A percentile compares a stretch with the other conserved stretches of the same genome.
Conservation (phyloP, 2,888 invertebrate species). For the Stenchaetothrips biformis region DNA sequence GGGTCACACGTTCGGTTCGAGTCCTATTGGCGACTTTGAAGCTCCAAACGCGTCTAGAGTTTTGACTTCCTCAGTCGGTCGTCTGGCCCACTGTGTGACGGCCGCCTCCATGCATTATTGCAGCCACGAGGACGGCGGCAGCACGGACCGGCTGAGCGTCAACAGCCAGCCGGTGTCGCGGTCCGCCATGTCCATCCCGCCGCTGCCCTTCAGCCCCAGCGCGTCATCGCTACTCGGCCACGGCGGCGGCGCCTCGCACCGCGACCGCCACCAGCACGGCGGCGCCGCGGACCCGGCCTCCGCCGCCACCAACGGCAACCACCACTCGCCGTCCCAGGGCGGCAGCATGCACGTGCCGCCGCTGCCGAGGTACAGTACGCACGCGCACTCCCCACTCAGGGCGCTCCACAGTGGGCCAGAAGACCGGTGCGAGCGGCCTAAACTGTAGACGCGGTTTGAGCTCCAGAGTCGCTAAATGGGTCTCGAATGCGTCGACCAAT, state of each 20-base stretch:
- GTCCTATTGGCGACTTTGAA: too few relatives aligned
- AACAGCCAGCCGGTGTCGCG: conserved; percentile 14
- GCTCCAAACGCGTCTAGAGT: too few relatives aligned
- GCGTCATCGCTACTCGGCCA: not conserved
- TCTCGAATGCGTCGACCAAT: too few relatives aligned
- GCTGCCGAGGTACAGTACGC: not conserved
- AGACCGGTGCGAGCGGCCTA: too few relatives aligned
- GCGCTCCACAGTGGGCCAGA: too few relatives aligned
- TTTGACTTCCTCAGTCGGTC: too few relatives aligned
- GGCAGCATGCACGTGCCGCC: not conserved
- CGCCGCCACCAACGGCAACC: not conserved
- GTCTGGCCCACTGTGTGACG: too few relatives aligned
- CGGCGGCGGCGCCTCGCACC: not conserved
- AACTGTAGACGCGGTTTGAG: too few relatives aligned
- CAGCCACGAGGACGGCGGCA: conserved; percentile 4
- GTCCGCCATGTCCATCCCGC: conserved; percentile 8
- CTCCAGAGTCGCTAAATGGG: too few relatives aligned
- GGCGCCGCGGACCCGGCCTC: not conserved
- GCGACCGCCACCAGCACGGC: not conserved
- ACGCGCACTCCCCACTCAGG: too few relatives aligned
- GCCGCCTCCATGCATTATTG: too few relatives aligned
- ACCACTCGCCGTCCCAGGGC: not conserved
- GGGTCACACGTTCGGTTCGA: too few relatives aligned
- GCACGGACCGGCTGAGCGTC: conserved; percentile 10
- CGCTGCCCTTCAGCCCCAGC: conserved; percentile 19